Conservation (phyloP, 2,888 invertebrate species). For the Brachypalpus laphriformis region DNA sequence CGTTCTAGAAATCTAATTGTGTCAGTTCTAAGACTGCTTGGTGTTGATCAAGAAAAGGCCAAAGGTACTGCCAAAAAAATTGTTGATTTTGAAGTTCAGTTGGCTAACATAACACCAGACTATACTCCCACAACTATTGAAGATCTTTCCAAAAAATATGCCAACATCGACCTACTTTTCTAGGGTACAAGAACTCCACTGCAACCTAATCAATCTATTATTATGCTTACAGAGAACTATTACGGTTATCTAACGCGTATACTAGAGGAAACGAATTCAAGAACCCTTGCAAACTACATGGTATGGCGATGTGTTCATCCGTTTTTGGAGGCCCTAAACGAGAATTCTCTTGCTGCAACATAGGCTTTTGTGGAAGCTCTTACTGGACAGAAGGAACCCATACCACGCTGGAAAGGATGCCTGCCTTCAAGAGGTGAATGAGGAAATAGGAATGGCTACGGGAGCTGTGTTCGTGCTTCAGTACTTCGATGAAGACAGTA, state of each 20-base stretch:
- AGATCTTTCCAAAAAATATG: conserved; percentile 43
- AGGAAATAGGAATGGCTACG: conserved; percentile 91
- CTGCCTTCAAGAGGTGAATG: conserved; percentile 93
- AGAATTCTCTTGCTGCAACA: conserved; percentile 58
- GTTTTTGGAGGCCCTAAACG: conserved; percentile 62
- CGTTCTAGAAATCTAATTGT: conserved; percentile 58
- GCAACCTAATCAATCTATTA: conserved; percentile 39
- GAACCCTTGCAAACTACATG: conserved; percentile 72
- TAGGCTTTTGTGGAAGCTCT: conserved; percentile 86
- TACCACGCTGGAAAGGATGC: conserved; percentile 94
- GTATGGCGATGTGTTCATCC: conserved; percentile 68
- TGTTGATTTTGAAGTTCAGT: too few species aligned
- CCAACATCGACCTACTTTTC: conserved; percentile 69
- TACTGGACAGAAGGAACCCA: conserved; percentile 91
- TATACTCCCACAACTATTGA: conserved; percentile 59
- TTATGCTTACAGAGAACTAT: conserved; percentile 48
- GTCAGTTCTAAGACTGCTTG: conserved; percentile 63
- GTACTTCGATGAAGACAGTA: conserved; percentile 85
- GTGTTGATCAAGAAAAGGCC: conserved; percentile 63
- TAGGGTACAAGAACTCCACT: conserved; percentile 49
- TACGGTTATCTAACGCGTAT: conserved; percentile 54
- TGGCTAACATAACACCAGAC: conserved; percentile 49
- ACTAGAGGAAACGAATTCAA: conserved; percentile 40
- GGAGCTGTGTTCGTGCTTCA: conserved; percentile 84
- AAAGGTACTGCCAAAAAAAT: too few species aligned